These are phyloP conservation scores for Lycodopsis pacificus DNA, from an alignment of 2,797 vertebrate species.

Conservation along the genomic window DNA sequence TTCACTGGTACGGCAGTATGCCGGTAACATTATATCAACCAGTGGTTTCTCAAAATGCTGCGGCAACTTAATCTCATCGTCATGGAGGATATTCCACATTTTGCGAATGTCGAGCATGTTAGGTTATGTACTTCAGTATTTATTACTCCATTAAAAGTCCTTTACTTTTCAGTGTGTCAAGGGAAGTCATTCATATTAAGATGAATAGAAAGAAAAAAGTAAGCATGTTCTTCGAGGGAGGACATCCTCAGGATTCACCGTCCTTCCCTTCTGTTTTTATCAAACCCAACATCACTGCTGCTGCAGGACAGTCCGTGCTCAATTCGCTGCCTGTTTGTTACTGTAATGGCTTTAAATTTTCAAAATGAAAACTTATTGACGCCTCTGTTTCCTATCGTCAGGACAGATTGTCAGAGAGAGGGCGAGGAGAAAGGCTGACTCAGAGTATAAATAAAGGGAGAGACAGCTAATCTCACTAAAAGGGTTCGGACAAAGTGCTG, in stretches of 20 bases:
- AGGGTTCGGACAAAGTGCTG: conserved; percentile 82
- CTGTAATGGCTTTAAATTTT: conserved; percentile 16
- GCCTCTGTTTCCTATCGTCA: conserved; percentile 42
- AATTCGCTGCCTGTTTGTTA: background rate
- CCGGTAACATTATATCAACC: too few species aligned
- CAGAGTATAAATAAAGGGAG: conserved; percentile 81
- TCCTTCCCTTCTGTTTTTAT: conserved; percentile 30
- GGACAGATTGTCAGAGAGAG: conserved; percentile 29
- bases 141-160: background rate
- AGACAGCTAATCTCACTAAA: conserved; percentile 87
- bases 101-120: background rate
- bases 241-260: conserved; percentile 8
- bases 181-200: background rate
- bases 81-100: conserved; percentile 7
- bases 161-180: background rate
- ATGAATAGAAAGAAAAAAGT: background rate
- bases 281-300: conserved; percentile 33
- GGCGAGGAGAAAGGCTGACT: conserved; percentile 72
- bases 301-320: background rate
- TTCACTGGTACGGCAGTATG: background rate
- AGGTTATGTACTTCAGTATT: background rate
- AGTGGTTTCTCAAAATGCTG: background rate
- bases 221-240: background rate
- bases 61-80: background rate
- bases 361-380: conserved; percentile 39